These are phyloP conservation scores for Fragariocoptes setiger DNA, from an alignment of 1,140 invertebrate species.

Conservation along the genomic window DNA sequence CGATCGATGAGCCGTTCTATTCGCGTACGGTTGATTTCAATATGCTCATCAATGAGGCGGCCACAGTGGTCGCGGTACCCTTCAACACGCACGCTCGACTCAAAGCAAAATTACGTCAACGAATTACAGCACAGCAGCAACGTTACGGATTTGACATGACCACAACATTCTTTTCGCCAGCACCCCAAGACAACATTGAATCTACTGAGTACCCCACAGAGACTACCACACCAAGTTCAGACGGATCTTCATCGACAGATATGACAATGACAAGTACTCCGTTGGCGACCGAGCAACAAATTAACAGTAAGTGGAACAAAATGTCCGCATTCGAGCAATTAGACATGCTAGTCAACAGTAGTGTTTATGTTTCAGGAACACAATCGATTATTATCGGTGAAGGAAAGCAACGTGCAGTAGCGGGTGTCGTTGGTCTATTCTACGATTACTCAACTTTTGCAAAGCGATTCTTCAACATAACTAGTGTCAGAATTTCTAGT, in stretches of 20 bases:
- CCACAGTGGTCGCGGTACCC: slow-evolving; percentile 67
- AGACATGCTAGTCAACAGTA: not conserved
- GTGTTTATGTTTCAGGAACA: slow-evolving; percentile 34
- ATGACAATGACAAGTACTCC: too few species aligned
- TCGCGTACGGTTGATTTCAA: slow-evolving; percentile 64
- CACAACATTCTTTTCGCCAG: not conserved
- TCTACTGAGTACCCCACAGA: not conserved
- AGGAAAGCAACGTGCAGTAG: slow-evolving; percentile 41
- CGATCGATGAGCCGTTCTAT: slow-evolving; percentile 69
- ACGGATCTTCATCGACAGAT: not conserved
- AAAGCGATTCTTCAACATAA: slow-evolving; percentile 13
- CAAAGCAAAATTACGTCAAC: not conserved
- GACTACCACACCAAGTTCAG: not conserved
- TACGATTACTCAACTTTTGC: slow-evolving; percentile 13
- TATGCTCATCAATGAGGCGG: slow-evolving; percentile 32
- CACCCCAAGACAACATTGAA: not conserved
- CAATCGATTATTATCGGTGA: slow-evolving; percentile 57
- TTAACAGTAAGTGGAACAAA: not conserved
- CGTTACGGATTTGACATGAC: slow-evolving; percentile 1
- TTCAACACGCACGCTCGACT: slow-evolving; percentile 29
- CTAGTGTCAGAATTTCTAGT: slow-evolving; percentile 1
- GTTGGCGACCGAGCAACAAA: not conserved
- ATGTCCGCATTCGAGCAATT: not conserved
- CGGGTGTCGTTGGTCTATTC: slow-evolving; percentile 42
- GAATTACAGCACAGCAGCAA: not conserved